Conservation (phyloP, 2,113 vertebrate genomes). For the Thunnus maccoyii region DNA sequence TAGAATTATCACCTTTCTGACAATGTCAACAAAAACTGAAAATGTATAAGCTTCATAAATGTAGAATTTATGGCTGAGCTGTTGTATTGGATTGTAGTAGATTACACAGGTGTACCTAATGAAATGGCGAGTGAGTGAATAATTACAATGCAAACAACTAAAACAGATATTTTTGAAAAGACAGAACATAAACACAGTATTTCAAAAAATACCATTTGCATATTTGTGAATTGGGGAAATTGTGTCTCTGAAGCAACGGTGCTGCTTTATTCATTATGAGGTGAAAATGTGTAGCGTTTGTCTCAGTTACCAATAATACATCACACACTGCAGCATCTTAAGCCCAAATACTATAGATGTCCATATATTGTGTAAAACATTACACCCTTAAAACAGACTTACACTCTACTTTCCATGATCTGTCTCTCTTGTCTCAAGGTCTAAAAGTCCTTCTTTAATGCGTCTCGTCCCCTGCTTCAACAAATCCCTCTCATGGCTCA, state of each 20-base stretch:
- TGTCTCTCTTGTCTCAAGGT: constrained; percentile 53
- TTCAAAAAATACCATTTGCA: too few relatives aligned
- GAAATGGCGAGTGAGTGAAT: too few relatives aligned
- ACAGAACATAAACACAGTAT: too few relatives aligned
- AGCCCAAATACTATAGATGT: background rate
- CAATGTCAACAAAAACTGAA: too few relatives aligned
- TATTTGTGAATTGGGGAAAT: too few relatives aligned
- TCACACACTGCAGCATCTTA: background rate
- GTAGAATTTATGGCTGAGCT: too few relatives aligned
- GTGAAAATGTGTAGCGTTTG: background rate
- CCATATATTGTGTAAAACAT: background rate
- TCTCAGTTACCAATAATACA: background rate
- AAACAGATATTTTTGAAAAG: background rate
- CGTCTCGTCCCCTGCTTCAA: background rate
- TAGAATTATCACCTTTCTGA: too few relatives aligned
- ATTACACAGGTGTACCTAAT: too few relatives aligned
- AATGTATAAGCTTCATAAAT: too few relatives aligned
- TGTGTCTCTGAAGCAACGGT: too few relatives aligned
- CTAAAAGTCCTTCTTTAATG: constrained; percentile 53
- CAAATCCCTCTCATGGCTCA: constrained; percentile 52
- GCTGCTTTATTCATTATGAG: too few relatives aligned
- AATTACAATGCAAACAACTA: background rate
- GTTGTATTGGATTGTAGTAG: too few relatives aligned
- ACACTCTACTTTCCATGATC: constrained; percentile 27
- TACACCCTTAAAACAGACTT: constrained; percentile 1